Base-by-base conservation (phyloP, 1,140 invertebrate genomes). In the Euwallacea fornicatus region DNA sequence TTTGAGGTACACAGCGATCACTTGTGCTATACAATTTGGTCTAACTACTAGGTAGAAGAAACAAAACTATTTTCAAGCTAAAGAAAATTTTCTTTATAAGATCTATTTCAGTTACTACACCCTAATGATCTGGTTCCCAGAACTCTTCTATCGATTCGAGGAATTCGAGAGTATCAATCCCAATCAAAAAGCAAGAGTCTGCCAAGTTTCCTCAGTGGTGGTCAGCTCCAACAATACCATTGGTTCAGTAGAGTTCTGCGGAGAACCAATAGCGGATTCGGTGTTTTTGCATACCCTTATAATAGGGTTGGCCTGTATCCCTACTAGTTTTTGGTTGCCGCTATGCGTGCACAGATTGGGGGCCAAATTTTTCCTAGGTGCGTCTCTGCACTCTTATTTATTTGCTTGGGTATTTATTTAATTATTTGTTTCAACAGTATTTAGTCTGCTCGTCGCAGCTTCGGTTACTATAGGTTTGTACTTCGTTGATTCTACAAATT, bases 111-210 rank as follows among this genome's bases (percentile, higher is more conserved):
- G 91, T 76, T 93, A 93, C 78, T 93, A 93, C 79, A 92, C 91
- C 1, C 82, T 93, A 2, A 92, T 93, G 90, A 87, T 93, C 69
- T 93, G 91, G 91, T 93, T 93, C 80, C 91, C 91, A 7, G 91
- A 93, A 78, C 82, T 93, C 74, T 93, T 92, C 81, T 85, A 88
- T 79, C 87, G 90, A 69, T 91, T 91, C 77, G 89, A 91, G 74
- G 86, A 88, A 59, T 91, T 88, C 78, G 89, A 91, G 75, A 78
- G 82, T 13, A 74, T 80, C 0, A 83, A 89, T 85, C 88, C 89
- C 0, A 86, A 85, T 42, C 80, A 85, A 54, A 83, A 83, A 1
- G 88, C 89, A 0, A 89, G 89, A 0, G 88, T 92, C 6, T 92
- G 90, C 77, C 88, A 91, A 74, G 90, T 91, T 0, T 90, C 89